These are phyloP conservation scores for Saturnia japonica DNA, from an alignment of 2,888 invertebrate species.

Conservation along the genomic window DNA sequence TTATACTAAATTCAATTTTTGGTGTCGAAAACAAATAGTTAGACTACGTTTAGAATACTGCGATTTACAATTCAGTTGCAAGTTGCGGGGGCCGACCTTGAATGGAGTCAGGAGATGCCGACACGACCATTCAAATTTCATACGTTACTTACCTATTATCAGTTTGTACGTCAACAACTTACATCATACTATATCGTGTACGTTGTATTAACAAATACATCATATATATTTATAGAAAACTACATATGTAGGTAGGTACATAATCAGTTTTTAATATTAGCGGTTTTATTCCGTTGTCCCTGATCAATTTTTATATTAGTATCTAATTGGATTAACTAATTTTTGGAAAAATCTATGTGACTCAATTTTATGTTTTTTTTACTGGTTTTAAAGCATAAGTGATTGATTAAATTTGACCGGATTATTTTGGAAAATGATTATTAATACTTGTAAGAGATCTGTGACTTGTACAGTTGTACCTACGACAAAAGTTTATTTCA, in stretches of 20 bases:
- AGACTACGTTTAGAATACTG: slow-evolving; percentile 21
- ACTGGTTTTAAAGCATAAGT: too few relatives aligned
- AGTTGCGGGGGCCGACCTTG: slow-evolving; percentile 47
- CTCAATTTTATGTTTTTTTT: not conserved
- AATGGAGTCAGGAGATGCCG: slow-evolving; percentile 36
- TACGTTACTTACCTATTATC: slow-evolving; percentile 43
- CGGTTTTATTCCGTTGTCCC: not conserved
- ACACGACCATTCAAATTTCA: slow-evolving; percentile 30
- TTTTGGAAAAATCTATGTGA: not conserved
- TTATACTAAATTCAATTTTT: not conserved
- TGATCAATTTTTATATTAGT: not conserved
- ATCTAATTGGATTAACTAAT: not conserved
- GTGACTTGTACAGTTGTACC: too few relatives aligned
- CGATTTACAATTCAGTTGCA: slow-evolving; percentile 41
- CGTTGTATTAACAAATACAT: slow-evolving; percentile 26
- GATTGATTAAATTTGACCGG: not conserved
- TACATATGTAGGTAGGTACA: slow-evolving; percentile 25
- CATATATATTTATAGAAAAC: slow-evolving; percentile 36
- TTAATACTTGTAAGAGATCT: too few relatives aligned
- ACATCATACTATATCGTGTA: slow-evolving; percentile 33
- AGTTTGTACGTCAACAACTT: slow-evolving; percentile 38
- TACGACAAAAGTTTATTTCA: too few relatives aligned
- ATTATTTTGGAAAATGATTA: not conserved
- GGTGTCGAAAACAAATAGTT: slow-evolving; percentile 28
- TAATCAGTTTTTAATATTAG: not conserved